phyloP scores from a whole-genome alignment of 2,888 invertebrate genomes.

The Nebria salina region DNA sequence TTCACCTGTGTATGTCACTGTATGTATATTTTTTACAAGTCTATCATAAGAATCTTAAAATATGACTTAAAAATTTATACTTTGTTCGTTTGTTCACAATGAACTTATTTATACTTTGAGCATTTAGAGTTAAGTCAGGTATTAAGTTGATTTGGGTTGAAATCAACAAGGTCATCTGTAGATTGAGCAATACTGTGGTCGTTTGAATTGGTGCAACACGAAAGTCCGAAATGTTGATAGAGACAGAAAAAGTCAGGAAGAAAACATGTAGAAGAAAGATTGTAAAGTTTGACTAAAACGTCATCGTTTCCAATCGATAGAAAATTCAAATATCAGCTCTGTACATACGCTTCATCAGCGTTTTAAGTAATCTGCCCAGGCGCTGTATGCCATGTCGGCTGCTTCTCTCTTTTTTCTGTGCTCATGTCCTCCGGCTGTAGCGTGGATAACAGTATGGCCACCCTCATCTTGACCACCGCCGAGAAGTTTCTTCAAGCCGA shows the following conservation, averaged over 20 bases:
- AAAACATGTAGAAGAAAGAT: conserved; percentile 14
- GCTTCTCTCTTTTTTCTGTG: conserved; percentile 63
- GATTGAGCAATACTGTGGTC: conserved; percentile 35
- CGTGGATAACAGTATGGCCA: conserved; percentile 66
- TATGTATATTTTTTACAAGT: conserved; percentile 29
- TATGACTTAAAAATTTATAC: conserved; percentile 41
- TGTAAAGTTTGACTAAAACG: conserved; percentile 44
- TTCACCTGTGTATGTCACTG: conserved; percentile 36
- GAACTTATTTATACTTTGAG: conserved; percentile 37
- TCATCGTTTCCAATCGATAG: conserved; percentile 36
- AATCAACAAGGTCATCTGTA: conserved; percentile 19
- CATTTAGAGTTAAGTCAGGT: conserved; percentile 22
- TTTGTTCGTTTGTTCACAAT: conserved; percentile 37
- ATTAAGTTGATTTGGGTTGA: conserved; percentile 4
- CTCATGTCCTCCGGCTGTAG: conserved; percentile 63
- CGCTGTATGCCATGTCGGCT: conserved; percentile 59
- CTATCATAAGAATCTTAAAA: conserved; percentile 21
- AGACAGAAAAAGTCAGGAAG: conserved; percentile 27
- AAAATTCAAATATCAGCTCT: conserved; percentile 40
- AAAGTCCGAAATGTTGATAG: conserved; percentile 3
- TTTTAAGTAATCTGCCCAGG: conserved; percentile 62
- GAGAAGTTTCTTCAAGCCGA: conserved; percentile 77
- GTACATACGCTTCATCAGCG: conserved; percentile 45
- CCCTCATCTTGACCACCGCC: conserved; percentile 65
- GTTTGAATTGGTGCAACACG: conserved; percentile 6